Conservation (phyloP, 2,113 vertebrate species). For the Sinocyclocheilus maitianheensis region DNA sequence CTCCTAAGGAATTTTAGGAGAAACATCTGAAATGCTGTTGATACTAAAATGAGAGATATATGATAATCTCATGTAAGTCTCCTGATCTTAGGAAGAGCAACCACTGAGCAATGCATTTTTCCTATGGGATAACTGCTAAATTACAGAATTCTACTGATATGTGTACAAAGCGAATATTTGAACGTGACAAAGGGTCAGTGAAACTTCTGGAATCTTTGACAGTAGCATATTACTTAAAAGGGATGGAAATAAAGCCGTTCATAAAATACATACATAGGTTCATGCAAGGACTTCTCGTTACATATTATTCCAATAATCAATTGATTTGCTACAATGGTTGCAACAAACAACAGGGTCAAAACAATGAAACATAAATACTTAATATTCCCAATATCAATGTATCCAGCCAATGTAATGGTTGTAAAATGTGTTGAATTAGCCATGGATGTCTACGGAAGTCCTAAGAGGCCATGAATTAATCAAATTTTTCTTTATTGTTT, state of each 20-base stretch:
- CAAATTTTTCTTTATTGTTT: too few species aligned
- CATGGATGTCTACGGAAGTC: slow-evolving; percentile 34
- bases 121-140: slow-evolving; percentile 45
- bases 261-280: slow-evolving; percentile 70
- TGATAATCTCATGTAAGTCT: too few species aligned
- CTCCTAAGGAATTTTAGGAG: too few species aligned
- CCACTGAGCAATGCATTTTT: too few species aligned
- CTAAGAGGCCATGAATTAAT: too few species aligned
- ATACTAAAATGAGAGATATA: too few species aligned
- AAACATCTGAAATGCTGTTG: too few species aligned
- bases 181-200: slow-evolving; percentile 59
- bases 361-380: slow-evolving; percentile 59
- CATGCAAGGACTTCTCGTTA: slow-evolving; percentile 63
- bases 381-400: slow-evolving; percentile 47
- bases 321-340: slow-evolving; percentile 53
- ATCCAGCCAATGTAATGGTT: slow-evolving; percentile 58
- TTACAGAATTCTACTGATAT: slow-evolving; percentile 57
- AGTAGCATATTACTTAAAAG: slow-evolving; percentile 55
- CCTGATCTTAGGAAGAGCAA: too few species aligned
- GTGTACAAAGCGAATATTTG: slow-evolving; percentile 67
- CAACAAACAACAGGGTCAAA: slow-evolving; percentile 47
- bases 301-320: slow-evolving; percentile 60
- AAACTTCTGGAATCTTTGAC: slow-evolving; percentile 52
- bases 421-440: slow-evolving; percentile 53
- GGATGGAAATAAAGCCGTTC: slow-evolving; percentile 57